Conservation (phyloP, 2,113 vertebrate genomes). For the Cnemophilus loriae region DNA sequence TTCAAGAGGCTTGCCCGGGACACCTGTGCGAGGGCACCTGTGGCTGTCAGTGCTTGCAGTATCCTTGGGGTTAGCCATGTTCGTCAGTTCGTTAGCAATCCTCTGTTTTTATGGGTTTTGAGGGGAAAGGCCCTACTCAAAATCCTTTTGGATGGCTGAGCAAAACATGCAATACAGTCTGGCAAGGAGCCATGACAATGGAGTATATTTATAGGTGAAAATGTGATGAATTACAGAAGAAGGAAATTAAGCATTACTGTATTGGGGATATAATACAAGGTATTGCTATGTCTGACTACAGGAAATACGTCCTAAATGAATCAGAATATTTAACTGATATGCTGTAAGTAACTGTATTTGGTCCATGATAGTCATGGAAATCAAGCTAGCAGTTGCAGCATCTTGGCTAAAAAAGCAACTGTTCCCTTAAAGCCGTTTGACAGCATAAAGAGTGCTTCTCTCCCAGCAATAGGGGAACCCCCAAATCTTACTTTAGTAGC, state of each 20-base stretch:
- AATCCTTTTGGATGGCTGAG: neutral
- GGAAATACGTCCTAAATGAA: neutral
- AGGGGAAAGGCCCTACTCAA: neutral
- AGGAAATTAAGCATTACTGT: neutral
- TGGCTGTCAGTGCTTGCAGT: fast-evolving
- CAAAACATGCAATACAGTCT: fast-evolving
- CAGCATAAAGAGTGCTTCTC: neutral
- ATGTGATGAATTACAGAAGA: neutral
- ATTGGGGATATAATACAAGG: fast-evolving
- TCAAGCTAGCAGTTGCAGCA: neutral
- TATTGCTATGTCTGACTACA: neutral
- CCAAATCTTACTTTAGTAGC: constrained; percentile 40
- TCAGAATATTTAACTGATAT: neutral
- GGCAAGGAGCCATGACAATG: neutral
- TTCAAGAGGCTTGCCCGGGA: neutral
- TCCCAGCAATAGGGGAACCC: constrained; percentile 9
- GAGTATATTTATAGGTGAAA: neutral
- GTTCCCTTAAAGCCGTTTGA: constrained; percentile 19
- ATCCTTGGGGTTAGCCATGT: neutral
- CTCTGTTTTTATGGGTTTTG: neutral
- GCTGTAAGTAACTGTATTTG: neutral
- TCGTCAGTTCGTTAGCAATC: neutral
- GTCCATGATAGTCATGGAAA: neutral
- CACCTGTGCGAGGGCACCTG: neutral
- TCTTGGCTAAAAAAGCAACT: neutral